phyloP scores from a whole-genome alignment of 2,113 vertebrate genomes.

The Grantiella picta region DNA sequence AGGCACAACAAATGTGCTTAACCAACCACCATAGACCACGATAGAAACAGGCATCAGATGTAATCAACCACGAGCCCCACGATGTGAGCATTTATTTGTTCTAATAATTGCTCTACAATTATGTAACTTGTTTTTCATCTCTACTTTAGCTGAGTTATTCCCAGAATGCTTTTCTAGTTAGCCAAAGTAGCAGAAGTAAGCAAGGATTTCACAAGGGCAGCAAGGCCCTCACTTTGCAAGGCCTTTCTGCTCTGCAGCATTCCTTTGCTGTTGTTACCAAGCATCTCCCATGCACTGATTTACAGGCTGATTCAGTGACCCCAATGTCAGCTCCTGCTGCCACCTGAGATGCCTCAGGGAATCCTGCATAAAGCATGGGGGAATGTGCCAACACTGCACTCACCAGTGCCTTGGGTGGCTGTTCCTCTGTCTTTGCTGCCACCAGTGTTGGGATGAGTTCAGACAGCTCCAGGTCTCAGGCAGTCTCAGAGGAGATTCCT shows the following conservation, averaged over 20 bases:
- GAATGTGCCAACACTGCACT: fast-evolving
- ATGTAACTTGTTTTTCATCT: too few relatives aligned
- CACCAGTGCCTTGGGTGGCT: background rate
- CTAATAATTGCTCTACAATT: too few relatives aligned
- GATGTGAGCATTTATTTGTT: too few relatives aligned
- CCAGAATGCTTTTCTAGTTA: too few relatives aligned
- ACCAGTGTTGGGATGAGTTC: background rate
- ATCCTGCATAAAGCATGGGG: background rate
- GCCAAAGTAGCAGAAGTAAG: too few relatives aligned
- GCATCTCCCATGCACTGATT: background rate
- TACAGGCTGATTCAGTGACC: background rate
- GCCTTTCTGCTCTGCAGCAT: background rate
- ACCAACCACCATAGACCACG: too few relatives aligned
- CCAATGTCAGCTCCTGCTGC: background rate
- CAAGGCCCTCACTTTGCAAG: too few relatives aligned
- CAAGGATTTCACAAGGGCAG: too few relatives aligned
- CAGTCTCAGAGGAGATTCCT: background rate
- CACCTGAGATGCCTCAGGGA: background rate
- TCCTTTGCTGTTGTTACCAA: background rate
- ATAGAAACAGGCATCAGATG: too few relatives aligned
- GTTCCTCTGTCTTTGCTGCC: background rate
- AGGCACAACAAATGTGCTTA: too few relatives aligned
- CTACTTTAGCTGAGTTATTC: too few relatives aligned
- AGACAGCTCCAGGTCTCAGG: background rate
- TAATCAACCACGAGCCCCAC: too few relatives aligned